Evolutionary conservation across 2,113 vertebrate species (phyloP), one percentile per base, ranked within the genome.

Genomic region (Chauna torquata): DNA sequence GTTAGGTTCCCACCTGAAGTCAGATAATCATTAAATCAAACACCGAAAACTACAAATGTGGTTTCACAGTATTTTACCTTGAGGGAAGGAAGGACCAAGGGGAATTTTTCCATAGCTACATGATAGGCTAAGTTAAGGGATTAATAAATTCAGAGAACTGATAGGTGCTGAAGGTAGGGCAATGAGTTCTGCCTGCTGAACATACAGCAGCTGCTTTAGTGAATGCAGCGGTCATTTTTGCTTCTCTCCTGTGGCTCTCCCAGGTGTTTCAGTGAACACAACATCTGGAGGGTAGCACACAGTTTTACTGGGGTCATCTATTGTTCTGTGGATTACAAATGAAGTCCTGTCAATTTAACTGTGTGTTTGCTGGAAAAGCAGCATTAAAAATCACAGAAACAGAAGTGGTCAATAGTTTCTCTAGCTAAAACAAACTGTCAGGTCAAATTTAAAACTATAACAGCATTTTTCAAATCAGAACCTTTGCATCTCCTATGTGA

Each of bases 211-310:
- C 90, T 96, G 72, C 86, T 50, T 96, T 66, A 84, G 86, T 88
- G 95, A 86, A 72, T 71, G 82, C 91, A 94, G 92, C 92, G 97
- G 97, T 97, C 97, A 97, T 88, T 92, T 93, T 47, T 84, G 50
- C 85, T 97, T 90, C 92, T 92, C 47, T 84, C 98, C 98, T 24
- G 96, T 94, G 5, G 97, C 78, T 97, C 76, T 68, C 94, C 96
- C 98, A 98, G 98, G 94, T 98, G 98, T 96, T 98, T 84, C 93
- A 42, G 76, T 52, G 58, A 93, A 82, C 19, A 40, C 54, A 98
- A 96, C 98, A 98, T 97, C 98, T 98, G 98, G 97, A 96, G 25
- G 44, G 54, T 65, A 75, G 80, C 5, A 8, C 74, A 49, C 34
- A n/a, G 12, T 45, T 84, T 89, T 91, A 87, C 45, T 84, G 30